Percentiles rank a stretch among this genome's conserved stretches.
These are phyloP conservation scores for Acipenser oxyrinchus DNA, from an alignment of 2,797 vertebrate species.

Conservation along the genomic window DNA sequence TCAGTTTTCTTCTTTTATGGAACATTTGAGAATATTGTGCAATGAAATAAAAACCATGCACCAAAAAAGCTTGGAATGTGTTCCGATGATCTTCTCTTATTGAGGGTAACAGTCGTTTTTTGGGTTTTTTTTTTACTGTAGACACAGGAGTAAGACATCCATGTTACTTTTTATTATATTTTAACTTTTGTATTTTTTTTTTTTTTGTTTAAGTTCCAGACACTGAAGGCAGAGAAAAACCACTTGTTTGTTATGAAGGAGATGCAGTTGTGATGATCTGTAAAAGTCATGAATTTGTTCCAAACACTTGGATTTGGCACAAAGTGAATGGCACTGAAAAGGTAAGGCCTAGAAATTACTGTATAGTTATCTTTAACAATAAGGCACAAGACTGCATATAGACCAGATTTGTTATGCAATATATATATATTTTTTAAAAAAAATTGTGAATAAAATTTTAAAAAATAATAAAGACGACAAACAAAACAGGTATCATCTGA, in stretches of 20 bases:
- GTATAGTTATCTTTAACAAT: conserved; percentile 5
- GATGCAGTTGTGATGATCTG: conserved; percentile 64
- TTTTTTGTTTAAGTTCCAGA: conserved; percentile 66
- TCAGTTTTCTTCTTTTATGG: too few relatives aligned
- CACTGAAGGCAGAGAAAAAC: conserved; percentile 54
- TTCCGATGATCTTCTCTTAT: too few relatives aligned
- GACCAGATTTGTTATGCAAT: background rate
- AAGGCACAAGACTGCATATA: background rate
- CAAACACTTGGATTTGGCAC: conserved; percentile 72
- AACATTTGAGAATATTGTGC: too few relatives aligned
- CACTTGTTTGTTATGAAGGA: conserved; percentile 62
- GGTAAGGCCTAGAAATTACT: conserved; percentile 47
- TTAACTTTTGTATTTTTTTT: conserved; percentile 14
- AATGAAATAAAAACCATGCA: too few relatives aligned
- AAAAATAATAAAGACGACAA: background rate
- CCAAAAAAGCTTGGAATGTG: too few relatives aligned
- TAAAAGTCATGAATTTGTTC: conserved; percentile 40
- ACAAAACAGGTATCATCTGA: background rate
- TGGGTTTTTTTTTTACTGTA: too few relatives aligned
- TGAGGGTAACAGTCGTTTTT: too few relatives aligned
- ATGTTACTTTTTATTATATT: conserved; percentile 5
- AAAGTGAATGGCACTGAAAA: conserved; percentile 57
- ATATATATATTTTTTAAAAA: too few relatives aligned
- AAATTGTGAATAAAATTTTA: background rate
- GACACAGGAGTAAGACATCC: too few relatives aligned